Evolutionary conservation across 92 coral and sea anemone species (phyloP).

Genomic region (Siderastrea radians): DNA sequence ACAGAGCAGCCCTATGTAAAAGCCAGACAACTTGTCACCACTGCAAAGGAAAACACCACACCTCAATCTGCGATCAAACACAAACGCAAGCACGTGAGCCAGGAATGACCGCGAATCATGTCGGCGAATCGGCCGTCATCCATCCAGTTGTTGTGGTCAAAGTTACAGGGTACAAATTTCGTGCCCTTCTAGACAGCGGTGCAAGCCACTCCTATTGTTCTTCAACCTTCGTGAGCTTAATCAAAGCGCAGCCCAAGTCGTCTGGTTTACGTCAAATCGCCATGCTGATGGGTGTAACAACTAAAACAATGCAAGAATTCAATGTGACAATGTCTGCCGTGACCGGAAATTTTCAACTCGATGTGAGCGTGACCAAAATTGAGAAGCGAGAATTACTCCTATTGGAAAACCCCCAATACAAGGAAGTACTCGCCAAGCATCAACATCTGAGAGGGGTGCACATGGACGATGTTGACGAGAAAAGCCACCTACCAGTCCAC

Average conservation of each 20-base stretch:
- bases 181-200: conserved; percentile 71
- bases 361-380: conserved; percentile 66
- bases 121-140: conserved; percentile 30
- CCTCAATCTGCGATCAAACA: conserved; percentile 66
- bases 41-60: conserved; percentile 66
- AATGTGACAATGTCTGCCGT: conserved; percentile 65
- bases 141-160: conserved; percentile 57
- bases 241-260: conserved; percentile 67
- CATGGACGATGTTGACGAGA: conserved; percentile 67
- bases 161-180: conserved; percentile 43
- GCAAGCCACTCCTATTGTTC: conserved; percentile 67
- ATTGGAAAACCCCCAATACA: conserved; percentile 73
- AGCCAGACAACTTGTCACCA: conserved; percentile 65
- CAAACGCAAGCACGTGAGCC: conserved; percentile 42
- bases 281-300: conserved; percentile 69
- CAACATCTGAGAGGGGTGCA: conserved; percentile 69
- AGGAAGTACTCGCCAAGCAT: conserved; percentile 56
- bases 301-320: conserved; percentile 74
- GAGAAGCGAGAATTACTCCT: conserved; percentile 68
- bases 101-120: conserved; percentile 48
- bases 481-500: conserved; percentile 67
- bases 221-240: conserved; percentile 65
- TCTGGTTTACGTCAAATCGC: conserved; percentile 68
- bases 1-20: conserved; percentile 64
- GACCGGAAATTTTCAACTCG: conserved; percentile 55